Evolutionary conservation across 2,888 invertebrate species (phyloP), one percentile per base, ranked within the genome.

Genomic region (Agrochola macilenta): DNA sequence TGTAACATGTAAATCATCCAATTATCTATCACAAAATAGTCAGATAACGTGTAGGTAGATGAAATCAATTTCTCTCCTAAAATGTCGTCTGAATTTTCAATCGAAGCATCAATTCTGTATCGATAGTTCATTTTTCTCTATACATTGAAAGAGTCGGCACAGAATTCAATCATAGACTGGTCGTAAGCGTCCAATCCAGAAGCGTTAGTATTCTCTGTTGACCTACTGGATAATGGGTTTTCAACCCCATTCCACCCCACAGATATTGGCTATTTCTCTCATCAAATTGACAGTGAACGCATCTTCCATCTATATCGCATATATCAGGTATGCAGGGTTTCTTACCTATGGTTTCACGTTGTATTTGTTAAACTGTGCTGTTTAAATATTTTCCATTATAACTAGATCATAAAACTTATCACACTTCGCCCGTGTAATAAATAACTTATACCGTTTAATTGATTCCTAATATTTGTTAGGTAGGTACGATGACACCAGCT

Each of bases 201-300:
- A 79, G 70, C 73, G 81, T 79, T 88, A 89, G 79, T 86, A 79
- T 76, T 86, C 78, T 72, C 79, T 84, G 84, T 84, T 88, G 84
- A 88, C 82, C 87, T 88, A 82, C 72, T 80, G 60, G 73, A 66
- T 89, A 89, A 88, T 89, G 77, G 88, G 81, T 74, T 88, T 88
- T 76, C 76, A 60, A 74, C 61, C 76, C 74, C 76, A 52, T 52
- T 52, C 20, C 52, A 71, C 69, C 74, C 65, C 78, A 52, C 66
- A 73, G 81, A 88, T 88, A 88, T 89, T 86, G 81, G 69, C 77
- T 81, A 81, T 88, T 86, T 89, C 80, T 80, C 76, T 69, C 74
- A 70, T 76, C 49, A 60, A 84, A 78, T 85, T 70, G 79, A 78
- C 57, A 69, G 81, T 70, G 64, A 57, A 69, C 65, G 71, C 61